Base-by-base conservation (phyloP, 2,888 invertebrate species). In the Octonoba sinensis region DNA sequence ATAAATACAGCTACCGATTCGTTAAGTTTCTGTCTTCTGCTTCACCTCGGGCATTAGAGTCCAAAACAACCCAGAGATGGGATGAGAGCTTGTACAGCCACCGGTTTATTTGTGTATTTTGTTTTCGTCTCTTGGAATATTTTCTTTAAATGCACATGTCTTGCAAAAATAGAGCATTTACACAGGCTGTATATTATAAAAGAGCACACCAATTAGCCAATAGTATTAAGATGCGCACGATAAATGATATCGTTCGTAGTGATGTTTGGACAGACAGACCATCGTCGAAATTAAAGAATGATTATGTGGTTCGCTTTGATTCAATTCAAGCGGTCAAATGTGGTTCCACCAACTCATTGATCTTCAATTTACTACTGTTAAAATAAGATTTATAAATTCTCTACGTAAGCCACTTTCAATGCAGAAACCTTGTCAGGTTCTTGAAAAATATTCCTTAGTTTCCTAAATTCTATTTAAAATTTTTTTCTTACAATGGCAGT, bases 91-190 rank as follows among this genome's bases (percentile, higher is more conserved):
- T 76, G 62, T 47, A 27, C 27, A 27, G 27, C 27, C 27, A 27
- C 27, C 27, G 27, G 27, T 27, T 27, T 27, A 27, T 27, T 27
- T 27, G 27, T 27, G 2, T 27, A 27, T 27, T 27, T 27, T 13
- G 4, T 16, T 44, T n/a, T 62, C 36, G 18, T 56, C 56, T 18
- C 13, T 27, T 13, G 36, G 44, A 57, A 64, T 65, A 64, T 54
- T 27, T 76, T 72, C 59, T 67, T 67, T 60, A 67, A 73, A 67
- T 67, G 67, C 72, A 67, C 72, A 65, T 78, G 72, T 73, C 71
- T 79, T 79, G 79, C 79, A 79, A 79, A 79, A 79, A 79, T 79
- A 79, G 73, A 79, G 79, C 79, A 79, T 79, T 79, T 79, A 73
- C 79, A 79, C 73, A 72, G 71, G 79, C 79, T 79, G 73, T 71